These are phyloP conservation scores for Panulirus ornatus DNA, from an alignment of 1,140 invertebrate species.

Conservation along the genomic window DNA sequence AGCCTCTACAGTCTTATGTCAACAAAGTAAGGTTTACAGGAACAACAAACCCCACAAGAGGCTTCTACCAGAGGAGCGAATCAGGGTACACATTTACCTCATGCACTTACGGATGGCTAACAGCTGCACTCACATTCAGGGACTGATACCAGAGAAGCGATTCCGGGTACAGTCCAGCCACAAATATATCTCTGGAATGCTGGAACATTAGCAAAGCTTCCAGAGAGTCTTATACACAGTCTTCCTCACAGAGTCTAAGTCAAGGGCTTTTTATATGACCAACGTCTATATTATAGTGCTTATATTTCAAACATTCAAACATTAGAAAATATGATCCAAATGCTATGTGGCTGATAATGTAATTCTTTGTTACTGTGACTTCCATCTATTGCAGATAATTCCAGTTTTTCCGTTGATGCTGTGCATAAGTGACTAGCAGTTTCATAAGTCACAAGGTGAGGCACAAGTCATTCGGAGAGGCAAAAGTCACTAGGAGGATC, in stretches of 20 bases:
- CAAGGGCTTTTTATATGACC: neutral
- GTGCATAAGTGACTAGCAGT: too few relatives aligned
- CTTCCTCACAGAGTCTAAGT: neutral
- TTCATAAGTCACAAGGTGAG: too few relatives aligned
- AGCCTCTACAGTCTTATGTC: too few relatives aligned
- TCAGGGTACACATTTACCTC: too few relatives aligned
- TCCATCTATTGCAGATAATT: neutral
- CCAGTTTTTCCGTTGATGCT: neutral
- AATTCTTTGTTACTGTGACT: neutral
- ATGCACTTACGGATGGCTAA: too few relatives aligned
- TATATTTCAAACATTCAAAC: neutral
- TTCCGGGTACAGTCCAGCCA: neutral
- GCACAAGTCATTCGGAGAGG: too few relatives aligned
- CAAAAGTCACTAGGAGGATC: neutral
- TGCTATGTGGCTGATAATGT: neutral
- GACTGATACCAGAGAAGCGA: neutral
- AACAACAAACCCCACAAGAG: too few relatives aligned
- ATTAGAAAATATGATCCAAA: neutral
- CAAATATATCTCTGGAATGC: neutral
- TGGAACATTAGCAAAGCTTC: neutral
- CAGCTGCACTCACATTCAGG: neutral
- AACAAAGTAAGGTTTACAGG: too few relatives aligned
- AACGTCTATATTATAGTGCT: neutral
- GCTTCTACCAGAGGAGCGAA: too few relatives aligned
- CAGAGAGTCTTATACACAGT: neutral